These are phyloP conservation scores for Podargus strigoides DNA, from an alignment of 2,797 vertebrate species.

Conservation along the genomic window DNA sequence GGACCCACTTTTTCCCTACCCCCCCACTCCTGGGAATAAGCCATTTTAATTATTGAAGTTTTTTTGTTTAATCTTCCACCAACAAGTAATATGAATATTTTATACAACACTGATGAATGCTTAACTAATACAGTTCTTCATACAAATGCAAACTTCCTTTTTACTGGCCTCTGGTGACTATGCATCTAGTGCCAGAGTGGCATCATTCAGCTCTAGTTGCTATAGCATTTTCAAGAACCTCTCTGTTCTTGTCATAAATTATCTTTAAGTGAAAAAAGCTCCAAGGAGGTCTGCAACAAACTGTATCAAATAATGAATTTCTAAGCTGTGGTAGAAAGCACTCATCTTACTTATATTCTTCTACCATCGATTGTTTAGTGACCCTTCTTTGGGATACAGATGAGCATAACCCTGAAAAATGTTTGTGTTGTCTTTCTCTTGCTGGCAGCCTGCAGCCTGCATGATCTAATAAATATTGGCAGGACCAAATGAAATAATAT, in stretches of 20 bases:
- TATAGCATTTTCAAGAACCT: slow-evolving; percentile 99
- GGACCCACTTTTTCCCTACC: slow-evolving; percentile 61
- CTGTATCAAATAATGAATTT: slow-evolving; percentile 85
- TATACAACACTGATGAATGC: slow-evolving; percentile 71
- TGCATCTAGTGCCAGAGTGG: slow-evolving; percentile 71
- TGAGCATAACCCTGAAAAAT: slow-evolving; percentile 82
- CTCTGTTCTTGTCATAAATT: slow-evolving; percentile 98
- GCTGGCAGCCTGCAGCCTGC: slow-evolving; percentile 78
- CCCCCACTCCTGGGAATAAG: slow-evolving; percentile 66
- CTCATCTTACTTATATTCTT: slow-evolving; percentile 86
- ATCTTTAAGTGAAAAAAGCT: slow-evolving; percentile 96
- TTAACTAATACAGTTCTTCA: slow-evolving; percentile 77
- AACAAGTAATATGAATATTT: slow-evolving; percentile 74
- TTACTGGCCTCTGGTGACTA: slow-evolving; percentile 76
- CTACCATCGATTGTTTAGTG: slow-evolving; percentile 76
- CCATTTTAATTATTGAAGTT: slow-evolving; percentile 72
- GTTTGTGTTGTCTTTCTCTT: slow-evolving; percentile 81
- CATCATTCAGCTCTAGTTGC: slow-evolving; percentile 88
- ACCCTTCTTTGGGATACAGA: slow-evolving; percentile 80
- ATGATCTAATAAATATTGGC: slow-evolving; percentile 94
- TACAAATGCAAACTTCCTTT: slow-evolving; percentile 80
- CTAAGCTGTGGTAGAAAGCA: slow-evolving; percentile 79
- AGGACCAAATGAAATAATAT: slow-evolving; percentile 84
- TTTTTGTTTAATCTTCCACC: slow-evolving; percentile 67
- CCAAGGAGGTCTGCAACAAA: slow-evolving; percentile 84